phyloP scores from a whole-genome alignment of 2,113 vertebrate species.

The Coturnix japonica region DNA sequence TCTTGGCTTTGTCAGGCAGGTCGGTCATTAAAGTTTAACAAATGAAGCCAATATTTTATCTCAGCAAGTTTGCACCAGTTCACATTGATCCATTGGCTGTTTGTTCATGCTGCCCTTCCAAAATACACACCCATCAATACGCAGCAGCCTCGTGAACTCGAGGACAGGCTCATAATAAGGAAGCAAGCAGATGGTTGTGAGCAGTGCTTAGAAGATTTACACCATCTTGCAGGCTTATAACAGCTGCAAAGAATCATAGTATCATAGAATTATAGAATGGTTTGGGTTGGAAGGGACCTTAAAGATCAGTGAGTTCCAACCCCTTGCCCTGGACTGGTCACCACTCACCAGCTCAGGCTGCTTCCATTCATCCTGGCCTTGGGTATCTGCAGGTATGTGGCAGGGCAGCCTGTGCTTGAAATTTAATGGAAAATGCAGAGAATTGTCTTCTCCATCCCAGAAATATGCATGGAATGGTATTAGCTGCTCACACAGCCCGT shows the following conservation, averaged over 20 bases:
- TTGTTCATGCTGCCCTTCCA: neutral
- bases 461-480: neutral
- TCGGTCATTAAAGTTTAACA: constrained; percentile 61
- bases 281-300: too few relatives aligned
- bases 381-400: neutral
- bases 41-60: constrained; percentile 48
- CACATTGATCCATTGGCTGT: constrained; percentile 32
- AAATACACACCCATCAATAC: neutral
- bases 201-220: neutral
- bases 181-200: neutral
- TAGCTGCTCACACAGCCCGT: neutral
- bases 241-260: neutral
- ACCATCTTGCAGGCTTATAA: neutral
- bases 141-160: neutral
- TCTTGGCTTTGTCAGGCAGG: constrained; percentile 5
- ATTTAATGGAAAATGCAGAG: neutral
- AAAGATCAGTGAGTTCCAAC: too few relatives aligned
- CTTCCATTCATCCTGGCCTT: too few relatives aligned
- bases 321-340: too few relatives aligned
- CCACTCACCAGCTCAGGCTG: too few relatives aligned
- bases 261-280: too few relatives aligned
- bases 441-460: neutral
- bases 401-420: too few relatives aligned
- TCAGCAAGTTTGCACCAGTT: constrained; percentile 24
- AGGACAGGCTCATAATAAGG: neutral